Conservation (phyloP, 2,797 vertebrate genomes). For the Cuniculus paca region DNA sequence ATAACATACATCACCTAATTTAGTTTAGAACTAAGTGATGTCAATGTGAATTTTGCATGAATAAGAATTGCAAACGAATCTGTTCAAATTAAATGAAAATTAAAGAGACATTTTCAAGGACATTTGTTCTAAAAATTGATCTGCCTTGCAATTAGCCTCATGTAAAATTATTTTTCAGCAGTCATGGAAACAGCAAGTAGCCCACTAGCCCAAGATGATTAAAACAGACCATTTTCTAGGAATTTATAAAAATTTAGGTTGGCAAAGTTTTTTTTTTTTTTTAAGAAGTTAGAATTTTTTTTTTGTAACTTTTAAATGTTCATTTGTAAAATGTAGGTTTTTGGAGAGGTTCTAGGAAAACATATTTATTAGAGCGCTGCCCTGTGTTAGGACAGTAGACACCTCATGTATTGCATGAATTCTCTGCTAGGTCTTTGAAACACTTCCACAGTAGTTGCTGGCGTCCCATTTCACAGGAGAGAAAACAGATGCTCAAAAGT, state of each 20-base stretch:
- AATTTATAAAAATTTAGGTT: constrained; percentile 31
- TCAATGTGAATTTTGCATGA: constrained; percentile 49
- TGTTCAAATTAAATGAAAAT: constrained; percentile 73
- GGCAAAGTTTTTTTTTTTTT: not conserved
- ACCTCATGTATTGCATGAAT: not conserved
- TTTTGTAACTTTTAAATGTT: constrained; percentile 3
- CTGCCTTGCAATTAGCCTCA: constrained; percentile 41
- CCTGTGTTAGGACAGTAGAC: not conserved
- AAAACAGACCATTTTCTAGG: not conserved
- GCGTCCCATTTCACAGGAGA: not conserved
- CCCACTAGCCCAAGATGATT: not conserved
- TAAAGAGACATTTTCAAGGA: constrained; percentile 67
- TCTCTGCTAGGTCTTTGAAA: not conserved
- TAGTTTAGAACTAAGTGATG: constrained; percentile 62
- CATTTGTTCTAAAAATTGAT: constrained; percentile 59
- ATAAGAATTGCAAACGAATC: constrained; percentile 20
- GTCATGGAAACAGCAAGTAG: constrained; percentile 21
- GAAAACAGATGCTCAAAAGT: not conserved
- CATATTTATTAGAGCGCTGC: not conserved
- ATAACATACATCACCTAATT: constrained; percentile 5
- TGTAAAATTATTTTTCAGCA: constrained; percentile 61
- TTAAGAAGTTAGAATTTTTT: not conserved
- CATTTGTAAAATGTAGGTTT: not conserved
- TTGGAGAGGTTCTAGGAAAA: not conserved
- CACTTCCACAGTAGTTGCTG: too few relatives aligned